Evolutionary conservation across 2,797 vertebrate species (phyloP).

Genomic region (Denticeps clupeoides): DNA sequence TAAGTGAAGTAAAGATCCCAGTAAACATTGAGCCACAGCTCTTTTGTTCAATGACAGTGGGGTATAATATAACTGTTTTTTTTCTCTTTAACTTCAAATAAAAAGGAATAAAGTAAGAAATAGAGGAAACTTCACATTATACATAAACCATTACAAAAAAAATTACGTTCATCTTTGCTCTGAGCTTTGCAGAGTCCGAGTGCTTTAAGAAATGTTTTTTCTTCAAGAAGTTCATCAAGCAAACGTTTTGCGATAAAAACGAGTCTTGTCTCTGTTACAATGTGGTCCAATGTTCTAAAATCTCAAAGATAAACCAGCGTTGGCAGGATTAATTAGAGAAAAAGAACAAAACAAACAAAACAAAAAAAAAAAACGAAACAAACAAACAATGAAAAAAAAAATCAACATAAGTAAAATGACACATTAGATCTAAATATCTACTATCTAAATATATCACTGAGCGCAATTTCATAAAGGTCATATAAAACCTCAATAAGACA

Average conservation of each 20-base stretch:
- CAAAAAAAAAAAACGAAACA: slow-evolving; percentile 29
- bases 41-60: slow-evolving; percentile 74
- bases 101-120: slow-evolving; percentile 29
- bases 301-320: slow-evolving; percentile 52
- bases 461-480: slow-evolving; percentile 56
- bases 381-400: slow-evolving; percentile 29
- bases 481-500: slow-evolving; percentile 45
- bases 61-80: slow-evolving; percentile 49
- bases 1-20: slow-evolving; percentile 42
- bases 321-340: slow-evolving; percentile 63
- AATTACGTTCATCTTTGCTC: slow-evolving; percentile 69
- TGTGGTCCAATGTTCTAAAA: slow-evolving; percentile 65
- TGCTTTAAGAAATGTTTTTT: slow-evolving; percentile 82
- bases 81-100: slow-evolving; percentile 42
- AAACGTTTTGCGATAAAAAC: too few relatives aligned
- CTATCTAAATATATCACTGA: slow-evolving; percentile 65
- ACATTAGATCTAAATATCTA: slow-evolving; percentile 65
- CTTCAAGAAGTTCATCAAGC: slow-evolving; percentile 68
- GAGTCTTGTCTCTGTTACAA: slow-evolving; percentile 42
- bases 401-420: slow-evolving; percentile 34
- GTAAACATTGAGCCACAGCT: slow-evolving; percentile 59
- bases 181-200: slow-evolving; percentile 81
- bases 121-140: slow-evolving; percentile 88
- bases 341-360: slow-evolving; percentile 51
- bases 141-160: slow-evolving; percentile 70